Conservation (phyloP, 2,888 invertebrate species). For the Hesperia comma region DNA sequence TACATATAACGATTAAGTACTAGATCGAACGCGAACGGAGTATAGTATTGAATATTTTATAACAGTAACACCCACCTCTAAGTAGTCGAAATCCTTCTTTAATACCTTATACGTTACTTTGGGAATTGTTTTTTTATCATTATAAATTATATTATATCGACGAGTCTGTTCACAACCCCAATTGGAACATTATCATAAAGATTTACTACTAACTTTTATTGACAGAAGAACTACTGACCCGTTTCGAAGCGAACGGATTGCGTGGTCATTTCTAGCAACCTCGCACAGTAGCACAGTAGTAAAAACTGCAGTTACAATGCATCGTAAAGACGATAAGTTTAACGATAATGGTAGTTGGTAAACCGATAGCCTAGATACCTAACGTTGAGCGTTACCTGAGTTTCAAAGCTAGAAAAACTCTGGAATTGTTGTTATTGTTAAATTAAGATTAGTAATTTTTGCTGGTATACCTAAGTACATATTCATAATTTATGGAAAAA, state of each 20-base stretch:
- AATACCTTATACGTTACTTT: neutral
- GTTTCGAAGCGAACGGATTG: conserved; percentile 22
- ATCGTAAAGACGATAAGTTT: conserved; percentile 76
- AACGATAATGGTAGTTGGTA: conserved; percentile 63
- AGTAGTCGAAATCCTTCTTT: neutral
- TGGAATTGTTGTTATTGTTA: neutral
- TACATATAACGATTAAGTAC: too few species aligned
- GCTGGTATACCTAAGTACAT: too few species aligned
- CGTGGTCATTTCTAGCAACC: conserved; percentile 48
- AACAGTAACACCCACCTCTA: neutral
- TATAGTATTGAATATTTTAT: conserved; percentile 8
- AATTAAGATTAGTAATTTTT: too few species aligned
- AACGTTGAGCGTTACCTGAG: neutral
- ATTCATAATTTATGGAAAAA: too few species aligned
- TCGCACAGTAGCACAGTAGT: conserved; percentile 4
- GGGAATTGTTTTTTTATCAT: too few species aligned
- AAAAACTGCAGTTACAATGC: conserved; percentile 67
- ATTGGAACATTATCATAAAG: too few species aligned
- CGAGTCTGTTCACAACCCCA: too few species aligned
- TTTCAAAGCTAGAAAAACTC: neutral
- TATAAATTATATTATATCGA: too few species aligned
- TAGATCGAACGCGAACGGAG: neutral
- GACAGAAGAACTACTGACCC: neutral
- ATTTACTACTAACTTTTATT: neutral
- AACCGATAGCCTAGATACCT: conserved; percentile 73